Conservation (phyloP, 2,113 vertebrate species). For the Lipophrys pholis region DNA sequence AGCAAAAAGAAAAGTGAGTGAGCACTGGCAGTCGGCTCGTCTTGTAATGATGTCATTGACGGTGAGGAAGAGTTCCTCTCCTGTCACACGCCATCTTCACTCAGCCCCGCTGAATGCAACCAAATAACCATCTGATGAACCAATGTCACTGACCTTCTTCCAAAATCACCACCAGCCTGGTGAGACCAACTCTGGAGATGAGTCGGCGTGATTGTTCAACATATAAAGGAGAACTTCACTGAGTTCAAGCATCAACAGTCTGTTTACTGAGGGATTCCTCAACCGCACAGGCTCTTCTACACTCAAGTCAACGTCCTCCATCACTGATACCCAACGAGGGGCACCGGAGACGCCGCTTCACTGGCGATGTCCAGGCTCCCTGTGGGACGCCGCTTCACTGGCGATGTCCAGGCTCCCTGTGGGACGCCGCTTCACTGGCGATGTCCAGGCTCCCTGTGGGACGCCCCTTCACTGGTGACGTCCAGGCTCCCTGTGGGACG, state of each 20-base stretch:
- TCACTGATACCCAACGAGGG: no score
- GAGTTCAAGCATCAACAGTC: slow-evolving; percentile 10
- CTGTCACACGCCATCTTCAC: slow-evolving; percentile 38
- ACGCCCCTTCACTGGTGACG: no score
- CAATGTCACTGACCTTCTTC: slow-evolving; percentile 58
- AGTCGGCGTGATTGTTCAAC: no score
- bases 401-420: no score
- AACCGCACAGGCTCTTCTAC: no score
- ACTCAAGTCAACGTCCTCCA: no score
- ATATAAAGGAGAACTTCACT: slow-evolving; percentile 30
- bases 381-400: no score
- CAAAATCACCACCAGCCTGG: slow-evolving; percentile 17
- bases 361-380: no score
- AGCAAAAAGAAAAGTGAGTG: slow-evolving; percentile 36
- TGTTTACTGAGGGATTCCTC: slow-evolving; percentile 8
- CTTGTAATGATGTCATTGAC: slow-evolving; percentile 33
- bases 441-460: no score
- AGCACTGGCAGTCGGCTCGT: slow-evolving; percentile 13
- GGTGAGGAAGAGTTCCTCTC: slow-evolving; percentile 1
- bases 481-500: no score
- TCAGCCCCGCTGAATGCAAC: slow-evolving; percentile 44
- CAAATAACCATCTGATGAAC: slow-evolving; percentile 71
- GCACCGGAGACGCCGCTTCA: no score
- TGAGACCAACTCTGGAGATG: slow-evolving; percentile 23
- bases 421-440: no score